These are phyloP conservation scores for Xenentodon cancila DNA, from an alignment of 2,797 vertebrate species.

Conservation along the genomic window DNA sequence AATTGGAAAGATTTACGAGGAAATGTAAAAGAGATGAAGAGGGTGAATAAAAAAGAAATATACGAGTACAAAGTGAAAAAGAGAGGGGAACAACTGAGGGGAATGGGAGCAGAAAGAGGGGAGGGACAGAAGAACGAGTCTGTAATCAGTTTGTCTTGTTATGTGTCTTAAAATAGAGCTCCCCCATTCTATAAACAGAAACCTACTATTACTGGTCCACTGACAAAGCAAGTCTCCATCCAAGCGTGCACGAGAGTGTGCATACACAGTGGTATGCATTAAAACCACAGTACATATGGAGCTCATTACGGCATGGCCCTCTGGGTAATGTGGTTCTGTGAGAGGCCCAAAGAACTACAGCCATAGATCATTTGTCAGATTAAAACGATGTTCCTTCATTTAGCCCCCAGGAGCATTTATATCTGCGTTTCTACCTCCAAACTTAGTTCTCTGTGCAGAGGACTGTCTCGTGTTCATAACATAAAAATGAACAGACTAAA, in stretches of 20 bases:
- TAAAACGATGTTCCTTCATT: slow-evolving; percentile 46
- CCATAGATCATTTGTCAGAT: slow-evolving; percentile 69
- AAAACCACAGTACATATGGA: slow-evolving; percentile 79
- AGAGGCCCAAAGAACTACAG: slow-evolving; percentile 72
- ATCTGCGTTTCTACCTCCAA: slow-evolving; percentile 8
- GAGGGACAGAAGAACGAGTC: slow-evolving; percentile 63
- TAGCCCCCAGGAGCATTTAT: slow-evolving; percentile 30
- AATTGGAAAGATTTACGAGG: neutral
- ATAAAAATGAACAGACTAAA: slow-evolving; percentile 8
- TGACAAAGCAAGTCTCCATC: slow-evolving; percentile 81
- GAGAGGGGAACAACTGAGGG: slow-evolving; percentile 44
- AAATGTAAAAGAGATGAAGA: slow-evolving; percentile 2
- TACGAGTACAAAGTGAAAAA: slow-evolving; percentile 27
- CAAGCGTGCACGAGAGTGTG: slow-evolving; percentile 41
- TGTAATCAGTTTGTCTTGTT: slow-evolving; percentile 86
- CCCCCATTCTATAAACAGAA: slow-evolving; percentile 83
- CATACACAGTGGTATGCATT: slow-evolving; percentile 42
- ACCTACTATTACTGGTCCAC: slow-evolving; percentile 82
- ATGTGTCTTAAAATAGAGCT: slow-evolving; percentile 87
- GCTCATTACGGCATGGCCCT: slow-evolving; percentile 74
- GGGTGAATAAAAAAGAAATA: slow-evolving; percentile 6
- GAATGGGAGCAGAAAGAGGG: slow-evolving; percentile 54
- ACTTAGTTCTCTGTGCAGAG: slow-evolving; percentile 8
- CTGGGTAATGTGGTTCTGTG: slow-evolving; percentile 79
- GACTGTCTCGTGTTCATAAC: slow-evolving; percentile 10